phyloP scores from a whole-genome alignment of 92 coral and sea anemone genomes.

The Porites evermanni region DNA sequence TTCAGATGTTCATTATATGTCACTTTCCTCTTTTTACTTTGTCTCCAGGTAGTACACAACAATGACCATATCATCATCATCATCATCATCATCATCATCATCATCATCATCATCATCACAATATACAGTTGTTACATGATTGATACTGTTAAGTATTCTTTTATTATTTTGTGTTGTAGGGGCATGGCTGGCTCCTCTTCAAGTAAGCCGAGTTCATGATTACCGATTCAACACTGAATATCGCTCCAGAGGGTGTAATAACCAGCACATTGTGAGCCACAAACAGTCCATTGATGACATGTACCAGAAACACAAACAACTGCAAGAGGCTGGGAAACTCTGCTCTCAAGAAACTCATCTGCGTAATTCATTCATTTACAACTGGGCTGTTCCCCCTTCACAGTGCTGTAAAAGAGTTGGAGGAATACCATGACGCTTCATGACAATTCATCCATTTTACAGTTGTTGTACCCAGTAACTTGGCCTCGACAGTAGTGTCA shows the following conservation, averaged over 20 bases:
- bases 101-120: no score
- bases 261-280: constrained; percentile 93
- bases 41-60: no score
- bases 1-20: no score
- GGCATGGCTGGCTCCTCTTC: constrained; percentile 91
- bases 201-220: constrained; percentile 87
- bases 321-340: constrained; percentile 68
- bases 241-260: constrained; percentile 90
- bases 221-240: constrained; percentile 96
- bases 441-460: neutral
- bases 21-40: no score
- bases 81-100: no score
- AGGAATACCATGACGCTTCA: constrained; percentile 74
- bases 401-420: constrained; percentile 85
- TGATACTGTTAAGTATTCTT: neutral
- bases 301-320: constrained; percentile 71
- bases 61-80: no score
- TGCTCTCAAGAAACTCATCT: constrained; percentile 80
- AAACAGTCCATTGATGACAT: constrained; percentile 89
- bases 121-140: no score
- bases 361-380: constrained; percentile 80
- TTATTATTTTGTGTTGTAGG: constrained; percentile 56
- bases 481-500: no score
- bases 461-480: no score
- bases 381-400: constrained; percentile 93